These are phyloP conservation scores for Cricetomys ansorgei DNA, from an alignment of 2,113 vertebrate species.

Conservation along the genomic window DNA sequence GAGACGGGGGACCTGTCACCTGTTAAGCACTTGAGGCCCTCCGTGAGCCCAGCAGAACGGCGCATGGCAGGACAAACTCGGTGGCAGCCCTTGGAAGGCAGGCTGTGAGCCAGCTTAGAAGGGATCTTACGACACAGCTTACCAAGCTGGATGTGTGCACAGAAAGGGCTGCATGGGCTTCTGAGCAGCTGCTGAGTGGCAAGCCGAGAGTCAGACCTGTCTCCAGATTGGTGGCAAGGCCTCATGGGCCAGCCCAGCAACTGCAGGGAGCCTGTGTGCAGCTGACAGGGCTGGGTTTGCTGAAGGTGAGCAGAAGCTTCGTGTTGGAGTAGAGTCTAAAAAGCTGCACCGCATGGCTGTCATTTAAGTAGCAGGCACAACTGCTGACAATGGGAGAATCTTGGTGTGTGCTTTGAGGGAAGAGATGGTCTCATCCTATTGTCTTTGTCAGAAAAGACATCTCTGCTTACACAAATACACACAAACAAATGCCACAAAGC, in stretches of 20 bases:
- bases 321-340: neutral
- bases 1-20: neutral
- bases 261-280: neutral
- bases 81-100: neutral
- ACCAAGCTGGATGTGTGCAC: neutral
- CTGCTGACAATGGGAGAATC: neutral
- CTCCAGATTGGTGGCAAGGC: neutral
- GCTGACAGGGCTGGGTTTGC: neutral
- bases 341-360: neutral
- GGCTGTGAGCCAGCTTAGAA: neutral
- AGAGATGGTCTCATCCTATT: neutral
- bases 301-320: neutral
- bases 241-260: neutral
- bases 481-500: neutral
- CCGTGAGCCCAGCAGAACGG: neutral
- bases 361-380: constrained; percentile 3
- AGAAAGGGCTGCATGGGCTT: neutral
- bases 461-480: neutral
- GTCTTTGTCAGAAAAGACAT: neutral
- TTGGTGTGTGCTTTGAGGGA: neutral
- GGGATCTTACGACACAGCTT: neutral
- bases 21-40: neutral
- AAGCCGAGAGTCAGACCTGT: neutral
- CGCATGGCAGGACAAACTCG: neutral
- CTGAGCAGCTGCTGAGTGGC: neutral